Percentiles rank a stretch among this genome's conserved stretches.
phyloP scores from a whole-genome alignment of 2,113 vertebrate species.

The Marmota flaviventris region DNA sequence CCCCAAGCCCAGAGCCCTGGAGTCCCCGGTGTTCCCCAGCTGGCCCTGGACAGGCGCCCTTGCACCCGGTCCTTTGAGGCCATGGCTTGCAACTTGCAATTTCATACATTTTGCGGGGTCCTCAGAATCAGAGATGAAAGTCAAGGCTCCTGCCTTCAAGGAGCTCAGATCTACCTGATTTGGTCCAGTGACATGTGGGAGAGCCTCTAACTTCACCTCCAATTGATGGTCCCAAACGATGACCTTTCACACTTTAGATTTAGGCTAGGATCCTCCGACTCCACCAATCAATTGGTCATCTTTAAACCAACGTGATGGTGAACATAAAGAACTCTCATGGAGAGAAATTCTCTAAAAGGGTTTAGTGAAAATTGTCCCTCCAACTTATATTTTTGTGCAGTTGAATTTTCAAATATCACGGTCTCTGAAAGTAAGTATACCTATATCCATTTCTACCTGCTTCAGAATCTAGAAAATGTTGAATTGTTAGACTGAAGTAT shows the following conservation, averaged over 20 bases:
- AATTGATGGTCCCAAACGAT: background rate
- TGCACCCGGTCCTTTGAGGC: background rate
- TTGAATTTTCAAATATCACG: background rate
- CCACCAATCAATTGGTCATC: background rate
- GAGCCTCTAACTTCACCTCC: background rate
- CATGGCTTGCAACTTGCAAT: accelerated
- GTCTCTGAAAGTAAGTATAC: constrained; percentile 23
- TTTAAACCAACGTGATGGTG: background rate
- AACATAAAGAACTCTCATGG: background rate
- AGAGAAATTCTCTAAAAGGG: background rate
- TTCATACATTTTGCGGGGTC: background rate
- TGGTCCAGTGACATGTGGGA: background rate
- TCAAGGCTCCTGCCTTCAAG: background rate
- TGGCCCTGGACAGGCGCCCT: too few species aligned
- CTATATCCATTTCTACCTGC: background rate
- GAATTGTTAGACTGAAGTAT: background rate
- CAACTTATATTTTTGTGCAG: background rate
- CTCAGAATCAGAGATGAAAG: background rate
- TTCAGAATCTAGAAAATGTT: background rate
- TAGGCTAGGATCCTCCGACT: background rate
- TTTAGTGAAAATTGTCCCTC: background rate
- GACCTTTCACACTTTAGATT: background rate
- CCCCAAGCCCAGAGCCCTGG: background rate
- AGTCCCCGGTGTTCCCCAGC: background rate
- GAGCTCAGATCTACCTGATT: background rate